Base-by-base conservation (phyloP, 2,888 invertebrate genomes). In the Clivina fossor region DNA sequence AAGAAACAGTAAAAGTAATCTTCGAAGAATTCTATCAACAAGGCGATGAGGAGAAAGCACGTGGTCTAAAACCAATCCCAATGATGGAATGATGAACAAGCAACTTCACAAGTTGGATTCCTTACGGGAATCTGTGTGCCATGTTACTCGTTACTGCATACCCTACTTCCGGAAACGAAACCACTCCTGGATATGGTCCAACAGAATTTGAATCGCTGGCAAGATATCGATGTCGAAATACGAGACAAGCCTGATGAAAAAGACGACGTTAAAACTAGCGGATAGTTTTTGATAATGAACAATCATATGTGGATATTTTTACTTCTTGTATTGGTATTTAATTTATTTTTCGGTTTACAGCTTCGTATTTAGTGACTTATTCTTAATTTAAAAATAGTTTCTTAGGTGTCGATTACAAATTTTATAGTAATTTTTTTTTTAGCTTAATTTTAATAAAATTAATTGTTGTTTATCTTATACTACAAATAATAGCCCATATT, bases 11-110 rank as follows among this genome's bases (percentile, higher is more conserved):
- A 8, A 53, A 37, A 53, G 86, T 90, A 4, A 91, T 92, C 50
- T 88, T 88, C 67, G 85, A 88, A 65, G 89, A 90, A 69, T 90
- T 90, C 68, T 90, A 89, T 66, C 84, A 86, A 59, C 88, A 89
- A 66, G 83, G 74, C 3, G 72, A 73, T 50, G 71, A 68, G 62
- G 79, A 79, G 65, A 64, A 69, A 22, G 61, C 66, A 69, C 68
- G 70, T 13, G 65, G 90, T 0, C 78, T 82, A 43, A 77, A 71
- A 13, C 90, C 91, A 0, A 85, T 90, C 41, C 81, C 90, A 0
- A 90, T 91, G 89, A 74, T 74, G 74, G 74, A 74, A 55, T 1
- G 81, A 88, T 58, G 83, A 89, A 65, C 84, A 89, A 64, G 85
- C 90, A 0, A 76, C 83, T 2, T 84, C 87, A 59, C 90, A 91